These are phyloP conservation scores for Coregonus suidteri DNA, from an alignment of 2,797 vertebrate species.

Conservation along the genomic window DNA sequence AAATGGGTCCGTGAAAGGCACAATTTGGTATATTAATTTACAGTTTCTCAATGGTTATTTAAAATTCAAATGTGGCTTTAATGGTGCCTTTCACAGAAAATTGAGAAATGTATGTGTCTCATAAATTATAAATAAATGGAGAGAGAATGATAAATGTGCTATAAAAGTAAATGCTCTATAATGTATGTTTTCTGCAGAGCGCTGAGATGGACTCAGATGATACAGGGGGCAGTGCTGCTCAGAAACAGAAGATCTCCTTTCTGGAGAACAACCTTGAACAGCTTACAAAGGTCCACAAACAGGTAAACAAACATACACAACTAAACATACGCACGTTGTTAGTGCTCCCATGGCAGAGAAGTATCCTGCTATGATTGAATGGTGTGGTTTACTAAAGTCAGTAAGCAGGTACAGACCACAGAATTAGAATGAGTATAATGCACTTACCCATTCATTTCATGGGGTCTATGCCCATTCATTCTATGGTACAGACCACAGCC, in stretches of 20 bases:
- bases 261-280: constrained; percentile 99
- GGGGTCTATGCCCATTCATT: no score
- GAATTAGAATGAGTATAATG: no score
- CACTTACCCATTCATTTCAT: no score
- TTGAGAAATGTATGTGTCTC: background rate
- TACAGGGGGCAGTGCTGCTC: constrained; percentile 94
- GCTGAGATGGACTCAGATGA: constrained; percentile 96
- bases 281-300: constrained; percentile 98
- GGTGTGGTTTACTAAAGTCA: background rate
- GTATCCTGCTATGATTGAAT: background rate
- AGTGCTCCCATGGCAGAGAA: background rate
- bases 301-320: constrained; percentile 73
- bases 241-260: constrained; percentile 98
- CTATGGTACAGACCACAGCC: no score
- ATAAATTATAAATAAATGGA: background rate
- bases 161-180: background rate
- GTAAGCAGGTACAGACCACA: background rate
- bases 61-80: no score
- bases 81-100: no score
- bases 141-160: background rate
- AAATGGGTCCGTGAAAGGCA: no score
- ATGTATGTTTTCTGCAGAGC: constrained; percentile 72
- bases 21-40: no score
- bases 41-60: no score
- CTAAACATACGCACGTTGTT: background rate